Evolutionary conservation across 1,140 invertebrate species (phyloP), one percentile per base, ranked within the genome.

Genomic region (Drosophila oshimai): DNA sequence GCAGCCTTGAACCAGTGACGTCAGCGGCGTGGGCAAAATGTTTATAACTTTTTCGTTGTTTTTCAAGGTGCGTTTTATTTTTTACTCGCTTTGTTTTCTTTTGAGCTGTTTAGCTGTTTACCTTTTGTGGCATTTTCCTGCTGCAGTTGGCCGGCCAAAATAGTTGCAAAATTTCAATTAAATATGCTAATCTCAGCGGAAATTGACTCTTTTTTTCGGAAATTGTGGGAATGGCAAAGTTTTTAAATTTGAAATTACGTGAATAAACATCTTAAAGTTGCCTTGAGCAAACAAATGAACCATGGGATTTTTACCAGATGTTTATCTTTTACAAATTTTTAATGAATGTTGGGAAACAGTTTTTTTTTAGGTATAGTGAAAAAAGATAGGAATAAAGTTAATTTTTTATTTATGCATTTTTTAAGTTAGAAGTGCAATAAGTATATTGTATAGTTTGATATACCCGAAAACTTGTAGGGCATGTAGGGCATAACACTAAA

Each of bases 101-200:
- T 18, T 45, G 9, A 5, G 22, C 2, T 22, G 2, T 22, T 22
- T 3, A 9, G 22, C 41, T 44, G 41, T 15, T 44, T 53, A 15
- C 45, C 31, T 61, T 73, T 53, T 62, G 31, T 18, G 53, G 29
- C 39, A 33, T 74, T 84, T 84, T 78, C 64, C 64, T 72, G 62
- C 33, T 84, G 69, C 74, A 74, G 44, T 67, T 46, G 50, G 33
- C 20, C 29, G 18, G 9, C 41, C 26, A 72, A 71, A 58, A 49
- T 65, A 57, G 17, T 67, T 53, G 57, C 62, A 46, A 47, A 78
- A 74, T 62, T 61, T 69, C 47, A 69, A 57, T 68, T 51, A 57
- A 61, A 50, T 55, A 49, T 74, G 80, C 62, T 57, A 74, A 78
- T 77, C 67, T 54, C 42, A 41, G 36, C 39, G 67, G 74, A 77